These are phyloP conservation scores for Caloenas nicobarica DNA, from an alignment of 2,113 vertebrate genomes.

Conservation along the genomic window DNA sequence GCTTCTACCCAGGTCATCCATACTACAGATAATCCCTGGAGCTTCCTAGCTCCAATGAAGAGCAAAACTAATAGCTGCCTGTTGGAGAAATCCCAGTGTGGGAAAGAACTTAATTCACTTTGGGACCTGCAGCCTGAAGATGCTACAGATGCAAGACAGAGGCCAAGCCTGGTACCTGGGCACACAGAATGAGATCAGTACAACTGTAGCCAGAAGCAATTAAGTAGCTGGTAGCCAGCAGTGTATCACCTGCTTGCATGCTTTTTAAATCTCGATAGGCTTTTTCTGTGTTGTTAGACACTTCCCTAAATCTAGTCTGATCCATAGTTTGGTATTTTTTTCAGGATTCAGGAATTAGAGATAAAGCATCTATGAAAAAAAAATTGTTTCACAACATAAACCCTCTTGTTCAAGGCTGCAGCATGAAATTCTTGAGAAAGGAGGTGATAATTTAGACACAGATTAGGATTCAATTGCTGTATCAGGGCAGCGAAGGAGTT, in stretches of 20 bases:
- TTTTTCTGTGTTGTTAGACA: neutral
- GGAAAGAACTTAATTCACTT: neutral
- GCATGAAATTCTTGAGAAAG: neutral
- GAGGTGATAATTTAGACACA: neutral
- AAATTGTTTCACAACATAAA: neutral
- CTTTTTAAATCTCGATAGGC: neutral
- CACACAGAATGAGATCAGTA: neutral
- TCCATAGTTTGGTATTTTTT: neutral
- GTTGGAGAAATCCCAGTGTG: neutral
- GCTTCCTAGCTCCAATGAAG: neutral
- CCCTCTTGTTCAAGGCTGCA: neutral
- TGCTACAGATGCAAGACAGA: neutral
- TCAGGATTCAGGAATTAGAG: neutral
- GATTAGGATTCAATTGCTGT: conserved; percentile 37
- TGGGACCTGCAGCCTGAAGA: neutral
- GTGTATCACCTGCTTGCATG: neutral
- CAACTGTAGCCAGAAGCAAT: neutral
- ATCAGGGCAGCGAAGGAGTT: conserved; percentile 1
- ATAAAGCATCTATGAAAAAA: neutral
- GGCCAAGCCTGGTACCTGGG: neutral
- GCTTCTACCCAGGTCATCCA: neutral
- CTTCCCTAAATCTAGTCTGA: neutral
- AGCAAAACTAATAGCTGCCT: neutral
- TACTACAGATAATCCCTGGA: neutral
- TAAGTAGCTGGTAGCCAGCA: neutral